Conservation (phyloP, 1,140 invertebrate species). For the Onthophagus taurus region DNA sequence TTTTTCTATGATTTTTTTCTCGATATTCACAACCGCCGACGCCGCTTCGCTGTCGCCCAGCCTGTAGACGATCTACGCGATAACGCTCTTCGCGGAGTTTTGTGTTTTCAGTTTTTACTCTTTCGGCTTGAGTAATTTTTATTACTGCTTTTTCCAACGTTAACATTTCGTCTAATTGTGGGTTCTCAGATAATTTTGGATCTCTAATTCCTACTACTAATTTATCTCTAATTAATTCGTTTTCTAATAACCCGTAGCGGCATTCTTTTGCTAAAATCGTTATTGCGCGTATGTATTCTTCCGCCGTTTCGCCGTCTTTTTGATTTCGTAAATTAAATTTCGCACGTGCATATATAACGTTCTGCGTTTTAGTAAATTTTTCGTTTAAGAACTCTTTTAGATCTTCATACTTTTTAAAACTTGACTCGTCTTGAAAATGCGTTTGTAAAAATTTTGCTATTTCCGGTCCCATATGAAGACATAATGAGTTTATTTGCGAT, state of each 20-base stretch:
- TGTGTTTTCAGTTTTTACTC: neutral
- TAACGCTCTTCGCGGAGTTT: neutral
- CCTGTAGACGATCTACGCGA: neutral
- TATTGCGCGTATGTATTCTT: neutral
- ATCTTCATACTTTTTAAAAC: neutral
- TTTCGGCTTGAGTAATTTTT: neutral
- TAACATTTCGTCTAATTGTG: conserved; percentile 29
- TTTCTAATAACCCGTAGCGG: conserved; percentile 24
- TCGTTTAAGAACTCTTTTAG: neutral
- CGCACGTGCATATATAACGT: neutral
- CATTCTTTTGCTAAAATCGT: conserved; percentile 14
- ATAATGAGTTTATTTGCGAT: neutral
- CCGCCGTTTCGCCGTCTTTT: too few relatives aligned
- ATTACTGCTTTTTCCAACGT: conserved; percentile 17
- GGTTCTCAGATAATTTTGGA: conserved; percentile 23
- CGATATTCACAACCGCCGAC: neutral
- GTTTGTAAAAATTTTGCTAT: neutral
- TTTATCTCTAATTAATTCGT: conserved; percentile 30
- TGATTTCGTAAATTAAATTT: neutral
- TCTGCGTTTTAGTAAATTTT: neutral
- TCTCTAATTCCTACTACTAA: conserved; percentile 33
- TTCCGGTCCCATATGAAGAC: neutral
- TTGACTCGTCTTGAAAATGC: neutral
- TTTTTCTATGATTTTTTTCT: neutral
- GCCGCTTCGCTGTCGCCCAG: neutral